Conservation (phyloP, 2,113 vertebrate genomes). For the Galeopterus variegatus region DNA sequence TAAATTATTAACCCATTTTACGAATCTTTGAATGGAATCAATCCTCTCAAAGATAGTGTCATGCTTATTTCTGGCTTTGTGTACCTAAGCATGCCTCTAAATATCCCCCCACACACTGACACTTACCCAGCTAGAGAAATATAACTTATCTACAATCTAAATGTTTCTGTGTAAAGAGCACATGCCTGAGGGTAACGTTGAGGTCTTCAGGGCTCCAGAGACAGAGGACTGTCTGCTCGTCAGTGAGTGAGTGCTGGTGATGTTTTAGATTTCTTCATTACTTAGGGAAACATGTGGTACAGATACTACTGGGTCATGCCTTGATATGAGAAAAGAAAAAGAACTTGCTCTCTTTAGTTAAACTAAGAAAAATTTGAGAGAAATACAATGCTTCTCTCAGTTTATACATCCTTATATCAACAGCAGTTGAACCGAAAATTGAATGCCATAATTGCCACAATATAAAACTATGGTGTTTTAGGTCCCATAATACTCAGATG, state of each 20-base stretch:
- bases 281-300: neutral
- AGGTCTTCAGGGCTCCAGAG: neutral
- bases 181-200: neutral
- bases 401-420: neutral
- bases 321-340: neutral
- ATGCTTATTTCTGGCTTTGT: neutral
- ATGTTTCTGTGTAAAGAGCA: neutral
- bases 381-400: neutral
- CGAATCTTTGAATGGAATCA: constrained; percentile 17
- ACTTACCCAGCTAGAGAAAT: neutral
- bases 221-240: neutral
- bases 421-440: neutral
- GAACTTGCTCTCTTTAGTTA: neutral
- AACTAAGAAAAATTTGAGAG: neutral
- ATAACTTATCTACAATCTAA: neutral
- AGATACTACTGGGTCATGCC: neutral
- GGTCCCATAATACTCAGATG: neutral
- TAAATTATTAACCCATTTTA: neutral
- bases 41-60: neutral
- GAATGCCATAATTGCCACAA: neutral
- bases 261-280: neutral
- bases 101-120: neutral
- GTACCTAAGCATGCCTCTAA: neutral
- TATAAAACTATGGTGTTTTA: neutral
- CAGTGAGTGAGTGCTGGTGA: neutral